Evolutionary conservation across 2,113 vertebrate species (phyloP).

Genomic region (Myanophis thanlyinensis): DNA sequence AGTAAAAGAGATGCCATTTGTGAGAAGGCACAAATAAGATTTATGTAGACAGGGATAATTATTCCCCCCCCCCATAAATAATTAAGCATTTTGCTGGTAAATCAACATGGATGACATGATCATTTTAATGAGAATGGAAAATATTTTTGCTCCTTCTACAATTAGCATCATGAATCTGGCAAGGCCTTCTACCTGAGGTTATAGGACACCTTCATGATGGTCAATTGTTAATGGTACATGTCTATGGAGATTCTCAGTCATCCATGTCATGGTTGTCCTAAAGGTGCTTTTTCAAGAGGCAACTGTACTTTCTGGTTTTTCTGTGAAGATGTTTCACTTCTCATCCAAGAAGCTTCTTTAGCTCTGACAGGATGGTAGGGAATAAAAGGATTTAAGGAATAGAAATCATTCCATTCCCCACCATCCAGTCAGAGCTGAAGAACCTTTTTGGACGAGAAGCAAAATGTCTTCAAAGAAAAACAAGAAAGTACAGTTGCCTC

Average conservation of each 20-base stretch:
- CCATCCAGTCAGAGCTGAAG: too few relatives aligned
- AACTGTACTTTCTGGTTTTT: neutral
- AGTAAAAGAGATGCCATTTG: neutral
- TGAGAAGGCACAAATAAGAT: neutral
- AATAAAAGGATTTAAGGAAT: too few relatives aligned
- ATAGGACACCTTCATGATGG: neutral
- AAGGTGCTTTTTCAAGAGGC: neutral
- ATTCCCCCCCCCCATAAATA: neutral
- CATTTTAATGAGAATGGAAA: neutral
- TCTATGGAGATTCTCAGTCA: neutral
- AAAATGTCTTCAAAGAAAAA: neutral
- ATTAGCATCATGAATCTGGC: neutral
- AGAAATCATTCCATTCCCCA: too few relatives aligned
- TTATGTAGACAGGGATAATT: neutral
- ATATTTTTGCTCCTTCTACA: neutral
- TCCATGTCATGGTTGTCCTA: neutral
- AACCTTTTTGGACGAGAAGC: neutral
- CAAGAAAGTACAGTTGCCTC: neutral
- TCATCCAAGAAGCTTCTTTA: neutral
- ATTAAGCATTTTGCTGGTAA: neutral
- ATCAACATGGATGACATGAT: neutral
- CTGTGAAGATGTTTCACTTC: neutral
- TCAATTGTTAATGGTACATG: neutral
- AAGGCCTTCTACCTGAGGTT: constrained; percentile 2
- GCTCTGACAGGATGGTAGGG: neutral